Evolutionary conservation across 2,113 vertebrate genomes (phyloP), one percentile per base, ranked within the genome.

Genomic region (Pterocles orientalis): DNA sequence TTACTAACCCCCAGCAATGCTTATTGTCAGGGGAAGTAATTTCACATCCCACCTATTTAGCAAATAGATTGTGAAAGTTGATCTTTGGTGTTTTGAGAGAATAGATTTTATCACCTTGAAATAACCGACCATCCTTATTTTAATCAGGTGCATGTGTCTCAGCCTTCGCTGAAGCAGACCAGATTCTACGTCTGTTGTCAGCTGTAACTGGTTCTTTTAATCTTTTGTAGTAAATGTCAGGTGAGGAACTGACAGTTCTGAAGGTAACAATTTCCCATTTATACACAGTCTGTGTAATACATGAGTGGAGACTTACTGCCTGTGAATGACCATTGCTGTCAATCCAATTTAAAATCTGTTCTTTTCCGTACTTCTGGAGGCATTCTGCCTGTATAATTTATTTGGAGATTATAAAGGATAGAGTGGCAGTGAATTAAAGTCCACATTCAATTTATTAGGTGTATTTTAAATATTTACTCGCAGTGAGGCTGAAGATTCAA

Each of bases 181-280:
- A 16, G 21, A 54, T 47, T 60, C 80, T 29, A 31, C 75, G 39
- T 64, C 68, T 84, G 57, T 70, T 94, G 96, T 82, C 95, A 82
- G 72, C 93, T 90, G 60, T 45, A 90, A 88, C 62, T 76, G 83
- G 78, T 34, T 77, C 92, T 85, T 94, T 97, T 72, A 15, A 25
- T 84, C 70, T 94, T 54, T 68, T 88, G 65, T 83, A 75, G 85
- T 71, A 82, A 86, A 76, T 95, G 86, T 96, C 88, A 93, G 72
- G 86, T 78, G 89, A 93, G 77, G 86, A 58, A 36, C 65, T 94
- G 94, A 64, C 92, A 82, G 87, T 48, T 66, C 72, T 4, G 17
- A 85, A 91, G 92, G 96, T 61, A 82, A 57, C 54, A 48, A 62
- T 95, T 97, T 94, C 83, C 91, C 71, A 36, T 84, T 97, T 93